Evolutionary conservation across 2,113 vertebrate species (phyloP).

Genomic region (Phyllopteryx taeniolatus): DNA sequence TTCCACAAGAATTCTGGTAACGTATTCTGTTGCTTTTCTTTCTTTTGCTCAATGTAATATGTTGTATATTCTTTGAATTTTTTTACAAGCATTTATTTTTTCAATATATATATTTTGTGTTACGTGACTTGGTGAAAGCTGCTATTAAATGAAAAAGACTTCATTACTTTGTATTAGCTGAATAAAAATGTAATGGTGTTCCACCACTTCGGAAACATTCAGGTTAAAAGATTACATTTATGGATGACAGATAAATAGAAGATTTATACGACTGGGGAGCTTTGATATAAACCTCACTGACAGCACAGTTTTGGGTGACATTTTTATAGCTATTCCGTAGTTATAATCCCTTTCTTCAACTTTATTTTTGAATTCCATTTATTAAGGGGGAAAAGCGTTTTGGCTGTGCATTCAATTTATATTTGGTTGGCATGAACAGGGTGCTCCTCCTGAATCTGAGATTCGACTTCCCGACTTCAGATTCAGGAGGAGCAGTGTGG

Average conservation of each 20-base stretch:
- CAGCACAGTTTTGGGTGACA: not conserved
- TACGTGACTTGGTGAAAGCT: not conserved
- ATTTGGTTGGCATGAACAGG: slow-evolving; percentile 18
- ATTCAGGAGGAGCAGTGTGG: too few species aligned
- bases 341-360: not conserved
- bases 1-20: too few species aligned
- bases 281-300: not conserved
- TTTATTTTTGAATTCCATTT: not conserved
- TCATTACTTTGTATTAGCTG: not conserved
- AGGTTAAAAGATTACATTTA: not conserved
- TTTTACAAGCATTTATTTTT: too few species aligned
- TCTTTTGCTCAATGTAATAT: not conserved
- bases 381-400: not conserved
- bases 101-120: not conserved
- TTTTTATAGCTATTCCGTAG: not conserved
- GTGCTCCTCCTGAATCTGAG: too few species aligned
- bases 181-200: not conserved
- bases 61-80: not conserved
- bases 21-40: not conserved
- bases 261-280: not conserved
- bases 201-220: not conserved
- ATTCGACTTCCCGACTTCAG: too few species aligned
- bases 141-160: not conserved
- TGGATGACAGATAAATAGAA: not conserved
- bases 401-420: slow-evolving; percentile 10